Conservation (phyloP, 2,888 invertebrate species). For the Aspidiotus destructor region DNA sequence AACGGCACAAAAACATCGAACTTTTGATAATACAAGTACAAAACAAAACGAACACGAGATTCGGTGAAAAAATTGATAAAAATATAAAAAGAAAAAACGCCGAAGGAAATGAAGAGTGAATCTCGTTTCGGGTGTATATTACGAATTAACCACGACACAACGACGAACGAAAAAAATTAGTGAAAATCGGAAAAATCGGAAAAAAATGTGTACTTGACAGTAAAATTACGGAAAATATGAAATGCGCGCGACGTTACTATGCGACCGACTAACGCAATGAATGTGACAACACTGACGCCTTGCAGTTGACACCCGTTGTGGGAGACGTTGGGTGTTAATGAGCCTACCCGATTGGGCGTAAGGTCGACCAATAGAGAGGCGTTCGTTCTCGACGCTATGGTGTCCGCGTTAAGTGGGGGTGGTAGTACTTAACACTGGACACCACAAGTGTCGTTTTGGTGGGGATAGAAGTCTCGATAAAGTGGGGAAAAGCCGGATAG, state of each 20-base stretch:
- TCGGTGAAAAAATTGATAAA: too few species aligned
- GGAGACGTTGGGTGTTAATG: conserved; percentile 44
- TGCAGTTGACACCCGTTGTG: conserved; percentile 42
- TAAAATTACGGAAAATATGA: background rate
- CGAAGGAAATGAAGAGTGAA: conserved; percentile 8
- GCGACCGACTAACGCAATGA: conserved; percentile 34
- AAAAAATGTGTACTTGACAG: background rate
- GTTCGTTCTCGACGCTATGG: conserved; percentile 36
- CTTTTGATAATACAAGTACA: too few species aligned
- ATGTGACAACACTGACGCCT: conserved; percentile 38
- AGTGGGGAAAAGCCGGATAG: conserved; percentile 29
- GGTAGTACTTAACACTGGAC: conserved; percentile 27
- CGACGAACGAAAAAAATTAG: background rate
- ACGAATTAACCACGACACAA: too few species aligned
- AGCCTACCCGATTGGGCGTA: conserved; percentile 40
- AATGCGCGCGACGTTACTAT: conserved; percentile 33
- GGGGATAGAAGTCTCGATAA: conserved; percentile 30
- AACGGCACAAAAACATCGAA: too few species aligned
- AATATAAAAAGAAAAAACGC: conserved; percentile 7
- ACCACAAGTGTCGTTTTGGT: conserved; percentile 27
- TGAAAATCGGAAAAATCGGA: background rate
- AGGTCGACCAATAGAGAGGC: conserved; percentile 38
- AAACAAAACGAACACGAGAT: too few species aligned
- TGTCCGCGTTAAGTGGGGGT: conserved; percentile 32
- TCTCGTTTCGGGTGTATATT: background rate